phyloP scores from a whole-genome alignment of 1,140 invertebrate genomes.

The Rhagoletis pomonella region DNA sequence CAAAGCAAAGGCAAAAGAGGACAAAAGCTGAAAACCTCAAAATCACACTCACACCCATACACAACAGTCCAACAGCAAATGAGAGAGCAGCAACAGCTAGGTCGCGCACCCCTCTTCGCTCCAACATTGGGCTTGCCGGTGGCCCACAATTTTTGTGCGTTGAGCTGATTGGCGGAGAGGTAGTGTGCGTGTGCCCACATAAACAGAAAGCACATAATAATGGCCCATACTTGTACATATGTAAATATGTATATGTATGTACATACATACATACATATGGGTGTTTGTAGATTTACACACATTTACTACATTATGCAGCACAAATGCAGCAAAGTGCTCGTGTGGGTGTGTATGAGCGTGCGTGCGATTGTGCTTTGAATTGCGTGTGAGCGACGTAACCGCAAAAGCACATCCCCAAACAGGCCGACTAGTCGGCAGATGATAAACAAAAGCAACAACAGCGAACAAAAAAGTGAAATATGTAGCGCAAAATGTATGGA shows the following conservation, averaged over 20 bases:
- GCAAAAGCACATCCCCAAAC: constrained; percentile 55
- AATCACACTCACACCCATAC: constrained; percentile 29
- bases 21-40: constrained; percentile 47
- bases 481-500: background rate
- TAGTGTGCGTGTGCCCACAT: constrained; percentile 38
- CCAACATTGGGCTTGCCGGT: background rate
- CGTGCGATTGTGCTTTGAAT: constrained; percentile 30
- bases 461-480: constrained; percentile 22
- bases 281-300: constrained; percentile 19
- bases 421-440: background rate
- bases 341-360: constrained; percentile 24
- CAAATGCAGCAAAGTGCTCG: background rate
- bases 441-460: constrained; percentile 21
- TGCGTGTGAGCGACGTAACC: constrained; percentile 47
- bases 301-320: constrained; percentile 46
- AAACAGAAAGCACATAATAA: background rate
- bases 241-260: background rate
- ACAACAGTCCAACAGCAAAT: constrained; percentile 33
- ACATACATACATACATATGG: background rate
- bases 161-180: constrained; percentile 71
- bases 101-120: background rate
- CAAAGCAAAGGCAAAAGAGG: background rate
- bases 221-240: background rate
- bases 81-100: background rate
- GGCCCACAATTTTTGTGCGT: constrained; percentile 63